Conservation (phyloP, 92 coral and sea anemone genomes). For the Bergia sp. region DNA sequence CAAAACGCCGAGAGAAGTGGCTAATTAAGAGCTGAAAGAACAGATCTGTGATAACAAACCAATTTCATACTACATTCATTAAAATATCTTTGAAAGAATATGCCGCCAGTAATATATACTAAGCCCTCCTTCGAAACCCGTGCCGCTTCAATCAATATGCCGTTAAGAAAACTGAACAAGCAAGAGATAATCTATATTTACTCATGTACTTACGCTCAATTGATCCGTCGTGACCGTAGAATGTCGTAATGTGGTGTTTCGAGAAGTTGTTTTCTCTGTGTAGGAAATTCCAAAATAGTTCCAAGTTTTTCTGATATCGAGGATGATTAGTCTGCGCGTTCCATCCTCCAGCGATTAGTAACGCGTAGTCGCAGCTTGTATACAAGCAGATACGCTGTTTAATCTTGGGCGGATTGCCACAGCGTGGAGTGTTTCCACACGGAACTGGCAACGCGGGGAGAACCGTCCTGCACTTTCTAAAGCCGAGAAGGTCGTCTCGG, state of each 20-base stretch:
- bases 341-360: conserved; percentile 91
- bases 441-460: conserved; percentile 45
- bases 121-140: conserved; percentile 52
- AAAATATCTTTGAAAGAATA: conserved; percentile 68
- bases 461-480: conserved; percentile 67
- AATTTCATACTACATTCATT: conserved; percentile 64
- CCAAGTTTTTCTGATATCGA: conserved; percentile 72
- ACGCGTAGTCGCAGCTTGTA: conserved; percentile 85
- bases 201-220: conserved; percentile 82
- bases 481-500: conserved; percentile 64
- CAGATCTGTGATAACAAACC: conserved; percentile 69
- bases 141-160: conserved; percentile 56
- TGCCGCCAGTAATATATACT: conserved; percentile 85
- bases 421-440: conserved; percentile 78
- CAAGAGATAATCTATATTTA: conserved; percentile 29
- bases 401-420: conserved; percentile 44
- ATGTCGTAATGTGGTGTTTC: conserved; percentile 72
- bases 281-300: conserved; percentile 77
- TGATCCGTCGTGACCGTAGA: conserved; percentile 81
- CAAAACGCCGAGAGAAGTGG: conserved; percentile 47
- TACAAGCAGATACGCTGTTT: conserved; percentile 58
- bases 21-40: conserved; percentile 60
- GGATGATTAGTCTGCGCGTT: conserved; percentile 71
- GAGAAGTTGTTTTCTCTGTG: conserved; percentile 68
- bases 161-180: conserved; percentile 48